Evolutionary conservation across 92 coral and sea anemone genomes (phyloP).

Genomic region (Anthopleura xanthogrammica): DNA sequence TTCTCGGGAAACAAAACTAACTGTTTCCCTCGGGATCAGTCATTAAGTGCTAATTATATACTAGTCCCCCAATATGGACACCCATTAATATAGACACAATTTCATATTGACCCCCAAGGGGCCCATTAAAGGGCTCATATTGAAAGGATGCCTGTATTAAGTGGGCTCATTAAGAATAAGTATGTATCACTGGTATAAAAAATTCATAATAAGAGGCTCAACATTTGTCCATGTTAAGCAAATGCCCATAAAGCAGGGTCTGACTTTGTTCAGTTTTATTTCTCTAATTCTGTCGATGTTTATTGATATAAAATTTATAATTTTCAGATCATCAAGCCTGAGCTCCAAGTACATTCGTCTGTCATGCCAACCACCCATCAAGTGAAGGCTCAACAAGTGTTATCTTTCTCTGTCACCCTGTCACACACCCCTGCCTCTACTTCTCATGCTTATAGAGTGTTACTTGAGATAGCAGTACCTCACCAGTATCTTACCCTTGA

Average conservation of each 20-base stretch:
- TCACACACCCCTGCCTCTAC: constrained; percentile 49
- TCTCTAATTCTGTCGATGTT: neutral
- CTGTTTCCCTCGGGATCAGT: too few relatives aligned
- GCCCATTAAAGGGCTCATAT: neutral
- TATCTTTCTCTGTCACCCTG: constrained; percentile 61
- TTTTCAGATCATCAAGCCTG: constrained; percentile 75
- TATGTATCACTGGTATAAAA: too few relatives aligned
- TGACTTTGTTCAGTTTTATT: too few relatives aligned
- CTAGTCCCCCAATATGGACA: too few relatives aligned
- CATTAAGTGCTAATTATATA: too few relatives aligned
- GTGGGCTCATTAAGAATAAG: too few relatives aligned
- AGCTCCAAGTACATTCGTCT: constrained; percentile 43
- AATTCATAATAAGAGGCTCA: too few relatives aligned
- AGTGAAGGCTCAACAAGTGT: constrained; percentile 49
- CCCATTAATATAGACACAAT: neutral
- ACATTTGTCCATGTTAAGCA: too few relatives aligned
- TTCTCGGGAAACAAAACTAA: too few relatives aligned
- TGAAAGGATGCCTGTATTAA: too few relatives aligned
- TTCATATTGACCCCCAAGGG: neutral
- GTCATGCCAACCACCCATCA: constrained; percentile 35
- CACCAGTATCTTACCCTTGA: constrained; percentile 48
- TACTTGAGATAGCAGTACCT: constrained; percentile 77
- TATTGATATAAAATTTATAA: constrained; percentile 18
- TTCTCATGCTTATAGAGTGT: constrained; percentile 73
- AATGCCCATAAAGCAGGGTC: too few relatives aligned